These are phyloP conservation scores for Cirrhinus mrigala DNA, from an alignment of 2,797 vertebrate species.

Conservation along the genomic window DNA sequence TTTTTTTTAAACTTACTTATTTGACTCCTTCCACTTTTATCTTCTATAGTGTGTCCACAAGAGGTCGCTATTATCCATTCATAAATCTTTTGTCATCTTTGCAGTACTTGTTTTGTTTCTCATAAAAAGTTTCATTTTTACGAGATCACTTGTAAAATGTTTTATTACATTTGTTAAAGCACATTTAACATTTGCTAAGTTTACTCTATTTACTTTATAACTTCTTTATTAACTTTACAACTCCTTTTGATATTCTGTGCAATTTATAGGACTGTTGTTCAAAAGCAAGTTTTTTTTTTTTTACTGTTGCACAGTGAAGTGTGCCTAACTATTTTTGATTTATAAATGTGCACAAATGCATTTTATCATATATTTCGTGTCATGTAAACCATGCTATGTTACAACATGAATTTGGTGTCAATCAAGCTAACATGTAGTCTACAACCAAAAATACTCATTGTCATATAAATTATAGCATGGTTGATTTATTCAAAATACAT, in stretches of 20 bases:
- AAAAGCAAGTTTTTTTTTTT: not conserved
- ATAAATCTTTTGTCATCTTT: not conserved
- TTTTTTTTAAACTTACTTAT: not conserved
- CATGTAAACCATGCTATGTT: no score
- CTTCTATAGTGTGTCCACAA: slow-evolving; percentile 8
- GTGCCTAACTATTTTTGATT: not conserved
- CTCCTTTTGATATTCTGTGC: not conserved
- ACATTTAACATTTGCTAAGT: not conserved
- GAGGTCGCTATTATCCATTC: slow-evolving; percentile 30
- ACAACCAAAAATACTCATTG: not conserved
- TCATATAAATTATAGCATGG: not conserved
- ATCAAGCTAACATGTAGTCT: not conserved
- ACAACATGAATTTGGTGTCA: not conserved
- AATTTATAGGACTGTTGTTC: not conserved
- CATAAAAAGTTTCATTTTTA: slow-evolving; percentile 11
- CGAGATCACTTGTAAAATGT: slow-evolving; percentile 6
- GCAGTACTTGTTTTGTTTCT: not conserved
- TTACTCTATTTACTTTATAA: not conserved
- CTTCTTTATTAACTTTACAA: not conserved
- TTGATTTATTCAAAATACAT: not conserved
- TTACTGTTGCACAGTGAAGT: not conserved
- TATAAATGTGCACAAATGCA: not conserved
- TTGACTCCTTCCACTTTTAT: not conserved
- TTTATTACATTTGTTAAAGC: slow-evolving; percentile 2
- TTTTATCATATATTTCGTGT: not conserved